Base-by-base conservation (phyloP, 2,888 invertebrate species). In the Diarsia brunnea region DNA sequence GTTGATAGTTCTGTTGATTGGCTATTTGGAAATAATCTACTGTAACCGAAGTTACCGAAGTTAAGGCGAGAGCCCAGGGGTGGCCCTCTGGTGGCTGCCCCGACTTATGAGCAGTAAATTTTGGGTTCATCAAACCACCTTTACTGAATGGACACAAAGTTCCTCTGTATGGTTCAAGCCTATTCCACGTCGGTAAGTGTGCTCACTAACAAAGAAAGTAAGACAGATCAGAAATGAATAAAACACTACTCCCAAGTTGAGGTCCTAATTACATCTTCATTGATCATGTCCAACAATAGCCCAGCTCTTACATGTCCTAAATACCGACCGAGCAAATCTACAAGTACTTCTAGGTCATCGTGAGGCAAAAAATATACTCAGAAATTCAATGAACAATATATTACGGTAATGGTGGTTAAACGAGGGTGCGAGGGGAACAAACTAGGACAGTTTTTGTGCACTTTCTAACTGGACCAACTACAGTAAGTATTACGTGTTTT, bases 381-480 rank as follows among this genome's bases (percentile, higher is more conserved):
- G 87, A 89, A 87, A 91, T 91, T 91, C 92, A 92, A 90, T 91
- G 92, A 91, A 91, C 91, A 92, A 90, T 91, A 88, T 89, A 89
- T 84, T 86, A 88, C 87, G 85, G 88, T 90, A 91, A 90, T 89
- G 85, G 86, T 69, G 81, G 74, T 64, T 79, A 79, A 83, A 81
- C 75, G 81, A 81, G 78, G 81, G 79, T 78, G 67, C 58, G 77
- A 75, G 73, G 75, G 70, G 51, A 67, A 70, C 69, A 61, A 86
- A 84, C 71, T 84, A 14, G 81, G 81, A 72, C 79, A 78, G 86
- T 90, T 90, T 91, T 91, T 91, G 89, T 90, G 87, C 87, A 87
- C 85, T 87, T 86, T 81, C 76, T 84, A 87, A 89, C 89, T 86
- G 82, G 88, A 88, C 55, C 38, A 16, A 58, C 55, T 45, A 51